Conservation (phyloP, 2,113 vertebrate genomes). For the Numida meleagris region DNA sequence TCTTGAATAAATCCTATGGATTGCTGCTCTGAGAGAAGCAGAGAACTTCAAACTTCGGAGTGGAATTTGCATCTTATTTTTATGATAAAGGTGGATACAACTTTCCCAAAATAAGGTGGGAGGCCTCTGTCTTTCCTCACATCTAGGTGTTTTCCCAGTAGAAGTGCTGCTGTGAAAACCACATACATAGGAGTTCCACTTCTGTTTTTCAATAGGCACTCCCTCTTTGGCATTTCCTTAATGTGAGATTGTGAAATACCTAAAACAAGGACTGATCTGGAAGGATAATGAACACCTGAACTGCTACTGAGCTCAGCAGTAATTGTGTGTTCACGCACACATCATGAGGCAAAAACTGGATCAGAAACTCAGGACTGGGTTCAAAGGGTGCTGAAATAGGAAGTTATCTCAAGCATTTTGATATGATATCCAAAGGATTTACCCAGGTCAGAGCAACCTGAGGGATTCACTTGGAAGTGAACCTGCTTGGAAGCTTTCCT, state of each 20-base stretch:
- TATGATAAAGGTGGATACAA: background rate
- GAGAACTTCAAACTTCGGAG: background rate
- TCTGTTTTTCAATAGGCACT: background rate
- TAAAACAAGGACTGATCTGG: constrained; percentile 3
- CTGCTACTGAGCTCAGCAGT: background rate
- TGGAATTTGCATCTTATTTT: background rate
- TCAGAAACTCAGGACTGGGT: background rate
- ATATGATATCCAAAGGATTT: constrained; percentile 29
- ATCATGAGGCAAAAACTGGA: background rate
- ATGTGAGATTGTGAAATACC: constrained; percentile 14
- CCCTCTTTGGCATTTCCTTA: background rate
- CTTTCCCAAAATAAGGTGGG: background rate
- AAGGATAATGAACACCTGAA: background rate
- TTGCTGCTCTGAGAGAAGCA: background rate
- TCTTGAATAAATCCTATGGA: background rate
- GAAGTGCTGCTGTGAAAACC: no score
- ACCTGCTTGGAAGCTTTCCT: constrained; percentile 20
- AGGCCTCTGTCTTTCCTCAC: background rate
- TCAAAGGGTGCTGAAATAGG: constrained; percentile 30
- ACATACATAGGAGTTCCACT: no score
- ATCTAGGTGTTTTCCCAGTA: no score
- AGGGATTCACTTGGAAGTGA: constrained; percentile 36
- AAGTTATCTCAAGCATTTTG: background rate
- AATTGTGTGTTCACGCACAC: background rate
- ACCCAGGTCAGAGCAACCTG: constrained; percentile 2